phyloP scores from a whole-genome alignment of 2,113 vertebrate genomes.

The Rynchops niger region DNA sequence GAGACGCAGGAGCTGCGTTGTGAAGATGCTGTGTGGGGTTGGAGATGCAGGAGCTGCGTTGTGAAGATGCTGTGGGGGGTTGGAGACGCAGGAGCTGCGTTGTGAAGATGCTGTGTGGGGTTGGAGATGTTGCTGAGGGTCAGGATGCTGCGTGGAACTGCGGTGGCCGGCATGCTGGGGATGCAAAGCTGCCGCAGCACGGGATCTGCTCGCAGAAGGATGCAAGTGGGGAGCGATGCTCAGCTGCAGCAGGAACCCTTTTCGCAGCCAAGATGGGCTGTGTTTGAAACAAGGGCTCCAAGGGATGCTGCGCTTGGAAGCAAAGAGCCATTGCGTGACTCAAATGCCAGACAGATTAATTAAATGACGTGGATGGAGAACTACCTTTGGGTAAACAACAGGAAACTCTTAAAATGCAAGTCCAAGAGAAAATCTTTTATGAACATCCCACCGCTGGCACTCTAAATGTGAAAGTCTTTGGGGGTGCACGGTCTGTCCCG shows the following conservation, averaged over 20 bases:
- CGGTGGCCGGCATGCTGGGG: background rate
- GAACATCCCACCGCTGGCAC: background rate
- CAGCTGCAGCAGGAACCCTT: background rate
- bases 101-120: background rate
- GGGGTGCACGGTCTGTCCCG: background rate
- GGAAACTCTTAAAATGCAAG: background rate
- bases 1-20: background rate
- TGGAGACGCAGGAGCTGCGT: background rate
- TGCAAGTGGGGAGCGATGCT: fast-evolving
- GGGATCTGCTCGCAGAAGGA: background rate
- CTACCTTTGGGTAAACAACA: background rate
- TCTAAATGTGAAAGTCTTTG: background rate
- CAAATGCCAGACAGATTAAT: background rate
- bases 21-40: background rate
- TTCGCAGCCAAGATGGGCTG: background rate
- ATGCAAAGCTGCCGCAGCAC: background rate
- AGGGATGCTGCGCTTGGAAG: background rate
- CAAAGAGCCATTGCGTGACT: background rate
- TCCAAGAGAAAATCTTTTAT: background rate
- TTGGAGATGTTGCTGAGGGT: background rate
- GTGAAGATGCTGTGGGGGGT: background rate
- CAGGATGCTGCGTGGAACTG: background rate
- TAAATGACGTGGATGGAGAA: fast-evolving
- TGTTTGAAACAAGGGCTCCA: background rate
- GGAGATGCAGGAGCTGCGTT: background rate